These are phyloP conservation scores for Cremastinae sp. DNA, from an alignment of 2,888 invertebrate genomes.

Conservation along the genomic window DNA sequence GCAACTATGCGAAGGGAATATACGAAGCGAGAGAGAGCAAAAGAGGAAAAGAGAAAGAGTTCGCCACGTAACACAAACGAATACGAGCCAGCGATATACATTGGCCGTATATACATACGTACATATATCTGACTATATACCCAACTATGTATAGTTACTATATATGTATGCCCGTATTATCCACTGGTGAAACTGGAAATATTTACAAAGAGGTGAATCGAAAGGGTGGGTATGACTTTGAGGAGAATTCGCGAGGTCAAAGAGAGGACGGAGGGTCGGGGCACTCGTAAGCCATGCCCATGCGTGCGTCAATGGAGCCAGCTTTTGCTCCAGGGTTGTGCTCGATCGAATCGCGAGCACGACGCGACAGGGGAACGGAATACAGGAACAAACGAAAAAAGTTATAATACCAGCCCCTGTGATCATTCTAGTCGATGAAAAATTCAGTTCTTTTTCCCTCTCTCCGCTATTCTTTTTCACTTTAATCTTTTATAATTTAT, in stretches of 20 bases:
- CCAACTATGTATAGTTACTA: too few species aligned
- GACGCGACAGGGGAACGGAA: slow-evolving; percentile 4
- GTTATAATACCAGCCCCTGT: not conserved
- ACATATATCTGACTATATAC: too few species aligned
- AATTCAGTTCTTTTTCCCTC: too few species aligned
- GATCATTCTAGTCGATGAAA: not conserved
- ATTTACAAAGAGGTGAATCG: slow-evolving; percentile 7
- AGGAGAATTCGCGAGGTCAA: slow-evolving; percentile 51
- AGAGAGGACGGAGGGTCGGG: slow-evolving; percentile 44
- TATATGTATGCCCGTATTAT: too few species aligned
- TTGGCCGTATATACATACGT: too few species aligned
- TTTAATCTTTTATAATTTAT: too few species aligned
- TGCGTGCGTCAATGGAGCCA: too few species aligned
- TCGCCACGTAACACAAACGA: slow-evolving; percentile 25
- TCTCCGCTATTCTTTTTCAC: too few species aligned
- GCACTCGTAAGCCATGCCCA: slow-evolving; percentile 63
- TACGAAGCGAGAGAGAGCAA: not conserved
- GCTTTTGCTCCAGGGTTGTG: slow-evolving; percentile 43
- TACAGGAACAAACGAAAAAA: slow-evolving; percentile 22
- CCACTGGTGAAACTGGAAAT: slow-evolving; percentile 29
- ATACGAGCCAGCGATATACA: too few species aligned
- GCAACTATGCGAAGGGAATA: not conserved
- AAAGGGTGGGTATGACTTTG: slow-evolving; percentile 46
- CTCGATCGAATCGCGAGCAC: slow-evolving; percentile 3
- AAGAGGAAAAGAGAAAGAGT: not conserved